phyloP scores from a whole-genome alignment of 2,888 invertebrate species.

The Ichneumoninae sp. region DNA sequence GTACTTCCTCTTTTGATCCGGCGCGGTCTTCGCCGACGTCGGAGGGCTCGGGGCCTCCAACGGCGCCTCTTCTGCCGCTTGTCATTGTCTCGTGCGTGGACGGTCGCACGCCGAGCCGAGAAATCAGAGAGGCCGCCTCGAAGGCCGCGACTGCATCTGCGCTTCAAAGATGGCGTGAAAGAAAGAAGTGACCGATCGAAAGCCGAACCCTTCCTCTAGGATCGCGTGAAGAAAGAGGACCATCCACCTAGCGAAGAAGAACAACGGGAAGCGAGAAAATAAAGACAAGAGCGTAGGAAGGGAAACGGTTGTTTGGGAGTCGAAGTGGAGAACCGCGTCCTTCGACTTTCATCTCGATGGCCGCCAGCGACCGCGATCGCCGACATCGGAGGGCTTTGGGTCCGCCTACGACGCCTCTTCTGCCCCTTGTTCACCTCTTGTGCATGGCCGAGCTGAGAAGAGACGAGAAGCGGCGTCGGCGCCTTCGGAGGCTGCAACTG shows the following conservation, averaged over 20 bases:
- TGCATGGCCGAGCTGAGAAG: not conserved
- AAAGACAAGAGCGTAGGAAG: no score
- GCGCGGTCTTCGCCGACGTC: slow-evolving; percentile 36
- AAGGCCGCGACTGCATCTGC: no score
- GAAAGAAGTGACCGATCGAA: no score
- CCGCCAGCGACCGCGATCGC: slow-evolving; percentile 62
- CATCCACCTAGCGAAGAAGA: no score
- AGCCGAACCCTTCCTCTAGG: no score
- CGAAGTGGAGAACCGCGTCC: slow-evolving; percentile 17
- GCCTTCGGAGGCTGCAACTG: no score
- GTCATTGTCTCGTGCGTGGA: not conserved
- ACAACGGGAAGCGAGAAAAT: no score
- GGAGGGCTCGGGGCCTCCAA: slow-evolving; percentile 40
- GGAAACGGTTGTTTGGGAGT: not conserved
- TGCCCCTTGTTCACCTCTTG: not conserved
- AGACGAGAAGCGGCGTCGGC: no score
- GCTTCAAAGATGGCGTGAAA: no score
- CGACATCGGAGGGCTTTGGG: not conserved
- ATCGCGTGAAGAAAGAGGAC: no score
- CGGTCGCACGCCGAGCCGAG: no score
- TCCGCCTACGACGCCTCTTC: not conserved
- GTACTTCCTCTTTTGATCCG: slow-evolving; percentile 32
- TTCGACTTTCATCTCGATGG: slow-evolving; percentile 61
- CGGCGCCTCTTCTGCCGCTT: slow-evolving; percentile 16
- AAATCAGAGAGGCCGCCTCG: no score